A percentile compares a stretch with the other conserved stretches of the same genome.
Evolutionary conservation across 1,140 invertebrate species (phyloP).

Genomic region (Oryctes rhinoceros): DNA sequence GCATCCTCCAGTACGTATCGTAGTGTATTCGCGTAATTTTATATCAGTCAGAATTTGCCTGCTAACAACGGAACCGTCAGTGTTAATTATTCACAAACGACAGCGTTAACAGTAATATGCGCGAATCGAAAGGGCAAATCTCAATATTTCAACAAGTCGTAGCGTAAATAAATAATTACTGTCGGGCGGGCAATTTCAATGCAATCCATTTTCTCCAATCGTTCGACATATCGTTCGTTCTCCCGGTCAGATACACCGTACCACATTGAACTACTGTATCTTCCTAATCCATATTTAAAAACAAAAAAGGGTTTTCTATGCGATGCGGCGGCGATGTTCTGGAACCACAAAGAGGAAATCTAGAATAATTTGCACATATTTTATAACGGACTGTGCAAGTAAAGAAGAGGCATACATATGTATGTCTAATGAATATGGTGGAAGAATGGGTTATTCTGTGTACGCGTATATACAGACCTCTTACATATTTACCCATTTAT

Average conservation of each 20-base stretch:
- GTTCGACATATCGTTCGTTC: background rate
- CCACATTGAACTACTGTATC: background rate
- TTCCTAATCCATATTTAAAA: slow-evolving; percentile 6
- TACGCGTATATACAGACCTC: too few species aligned
- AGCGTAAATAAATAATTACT: background rate
- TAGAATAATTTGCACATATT: too few species aligned
- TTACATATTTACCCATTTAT: too few species aligned
- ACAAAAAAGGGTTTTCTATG: background rate
- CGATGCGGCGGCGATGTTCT: background rate
- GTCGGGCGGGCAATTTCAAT: slow-evolving; percentile 3
- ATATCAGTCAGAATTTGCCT: too few species aligned
- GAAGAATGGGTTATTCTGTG: too few species aligned
- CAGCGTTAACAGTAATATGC: background rate
- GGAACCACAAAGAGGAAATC: background rate
- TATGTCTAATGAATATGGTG: too few species aligned
- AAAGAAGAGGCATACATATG: too few species aligned
- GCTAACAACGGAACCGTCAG: too few species aligned
- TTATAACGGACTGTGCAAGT: too few species aligned
- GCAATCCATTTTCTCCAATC: background rate
- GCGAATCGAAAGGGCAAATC: background rate
- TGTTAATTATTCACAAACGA: background rate
- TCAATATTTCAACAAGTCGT: background rate
- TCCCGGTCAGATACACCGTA: background rate
- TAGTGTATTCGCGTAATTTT: too few species aligned
- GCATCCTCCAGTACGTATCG: too few species aligned